These are phyloP conservation scores for Aepyceros melampus DNA, from an alignment of 2,113 vertebrate genomes.

Conservation along the genomic window DNA sequence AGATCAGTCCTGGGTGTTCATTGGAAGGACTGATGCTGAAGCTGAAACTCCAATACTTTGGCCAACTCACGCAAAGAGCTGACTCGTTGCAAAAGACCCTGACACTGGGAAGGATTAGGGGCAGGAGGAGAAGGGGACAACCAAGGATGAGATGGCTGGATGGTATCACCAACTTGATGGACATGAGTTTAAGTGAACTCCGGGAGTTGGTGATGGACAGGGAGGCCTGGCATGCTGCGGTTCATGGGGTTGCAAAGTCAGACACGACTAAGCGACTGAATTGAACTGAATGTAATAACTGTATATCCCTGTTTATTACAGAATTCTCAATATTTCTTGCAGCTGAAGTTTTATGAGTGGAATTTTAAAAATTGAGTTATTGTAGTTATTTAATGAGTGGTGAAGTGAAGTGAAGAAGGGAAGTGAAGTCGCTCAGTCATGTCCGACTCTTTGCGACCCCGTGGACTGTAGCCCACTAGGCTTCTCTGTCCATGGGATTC, in stretches of 20 bases:
- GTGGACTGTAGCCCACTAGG: too few relatives aligned
- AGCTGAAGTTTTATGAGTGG: neutral
- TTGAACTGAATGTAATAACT: neutral
- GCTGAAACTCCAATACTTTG: neutral
- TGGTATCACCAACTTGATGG: rapidly evolving
- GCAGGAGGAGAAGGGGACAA: neutral
- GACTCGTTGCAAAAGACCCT: neutral
- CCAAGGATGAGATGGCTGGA: neutral
- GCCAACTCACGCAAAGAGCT: neutral
- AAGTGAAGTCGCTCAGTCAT: too few relatives aligned
- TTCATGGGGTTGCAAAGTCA: neutral
- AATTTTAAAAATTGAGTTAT: neutral
- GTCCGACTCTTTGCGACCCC: too few relatives aligned
- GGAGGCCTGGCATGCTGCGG: rapidly evolving
- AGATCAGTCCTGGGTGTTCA: neutral
- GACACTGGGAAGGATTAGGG: neutral
- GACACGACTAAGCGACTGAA: rapidly evolving
- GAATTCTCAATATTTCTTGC: neutral
- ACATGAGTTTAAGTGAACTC: neutral
- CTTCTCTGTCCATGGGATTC: too few relatives aligned
- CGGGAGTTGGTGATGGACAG: neutral
- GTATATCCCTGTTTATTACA: neutral
- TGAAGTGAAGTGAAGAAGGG: too few relatives aligned
- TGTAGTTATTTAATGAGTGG: neutral
- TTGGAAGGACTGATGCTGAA: neutral